Conservation (phyloP, 1,140 invertebrate species). For the Drosophila bifasciata region DNA sequence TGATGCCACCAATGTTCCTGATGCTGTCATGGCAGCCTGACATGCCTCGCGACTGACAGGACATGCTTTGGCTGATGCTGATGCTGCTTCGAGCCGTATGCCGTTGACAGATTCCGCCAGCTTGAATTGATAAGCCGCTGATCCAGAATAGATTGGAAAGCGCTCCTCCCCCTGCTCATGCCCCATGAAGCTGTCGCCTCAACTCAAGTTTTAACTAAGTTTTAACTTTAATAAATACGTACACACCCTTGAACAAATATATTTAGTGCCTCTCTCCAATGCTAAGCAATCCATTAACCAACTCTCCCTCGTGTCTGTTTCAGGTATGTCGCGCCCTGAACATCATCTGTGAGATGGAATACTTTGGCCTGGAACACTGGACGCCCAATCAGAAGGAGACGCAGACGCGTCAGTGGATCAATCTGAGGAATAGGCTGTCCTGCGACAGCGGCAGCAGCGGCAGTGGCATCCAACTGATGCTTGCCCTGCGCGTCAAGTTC, state of each 20-base stretch:
- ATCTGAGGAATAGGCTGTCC: conserved; percentile 91
- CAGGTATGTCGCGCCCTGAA: conserved; percentile 93
- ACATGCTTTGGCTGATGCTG: conserved; percentile 47
- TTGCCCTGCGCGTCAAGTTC: conserved; percentile 92
- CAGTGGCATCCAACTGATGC: conserved; percentile 85
- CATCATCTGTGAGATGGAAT: conserved; percentile 93
- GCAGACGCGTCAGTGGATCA: conserved; percentile 89
- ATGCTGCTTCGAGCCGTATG: conserved; percentile 21
- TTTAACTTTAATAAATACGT: conserved; percentile 45
- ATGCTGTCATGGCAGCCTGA: conserved; percentile 61
- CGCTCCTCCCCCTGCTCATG: not conserved
- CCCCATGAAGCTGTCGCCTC: not conserved
- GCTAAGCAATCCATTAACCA: not conserved
- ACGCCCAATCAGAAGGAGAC: conserved; percentile 77
- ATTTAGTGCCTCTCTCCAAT: too few relatives aligned
- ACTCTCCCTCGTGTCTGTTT: conserved; percentile 19
- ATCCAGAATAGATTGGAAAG: conserved; percentile 58
- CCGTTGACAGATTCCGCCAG: conserved; percentile 57
- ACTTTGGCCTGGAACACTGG: conserved; percentile 90
- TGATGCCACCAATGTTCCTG: too few relatives aligned
- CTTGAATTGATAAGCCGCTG: conserved; percentile 62
- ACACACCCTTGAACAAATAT: too few relatives aligned
- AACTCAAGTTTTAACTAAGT: not conserved
- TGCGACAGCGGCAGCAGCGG: conserved; percentile 86
- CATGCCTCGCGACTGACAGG: conserved; percentile 53